Conservation (phyloP, 2,113 vertebrate genomes). For the Carettochelys insculpta region DNA sequence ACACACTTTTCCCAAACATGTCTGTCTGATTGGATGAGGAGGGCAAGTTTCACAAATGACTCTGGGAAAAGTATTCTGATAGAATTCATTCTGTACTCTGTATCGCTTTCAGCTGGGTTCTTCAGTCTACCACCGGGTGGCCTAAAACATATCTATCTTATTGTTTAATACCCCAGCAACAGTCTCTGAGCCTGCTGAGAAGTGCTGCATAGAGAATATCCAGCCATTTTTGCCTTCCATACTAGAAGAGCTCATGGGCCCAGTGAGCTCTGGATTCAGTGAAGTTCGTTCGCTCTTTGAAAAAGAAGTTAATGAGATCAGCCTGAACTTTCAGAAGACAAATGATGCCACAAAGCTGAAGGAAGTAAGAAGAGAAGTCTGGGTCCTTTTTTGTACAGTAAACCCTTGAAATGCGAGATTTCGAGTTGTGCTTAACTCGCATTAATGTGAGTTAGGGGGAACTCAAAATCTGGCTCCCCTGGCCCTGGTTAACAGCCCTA, state of each 20-base stretch:
- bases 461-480: no score
- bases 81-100: not conserved
- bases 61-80: accelerated
- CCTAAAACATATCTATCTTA: not conserved
- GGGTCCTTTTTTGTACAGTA: not conserved
- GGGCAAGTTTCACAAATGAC: not conserved
- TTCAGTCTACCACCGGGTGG: not conserved
- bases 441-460: no score
- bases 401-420: no score
- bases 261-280: constrained; percentile 87
- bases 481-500: no score
- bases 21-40: no score
- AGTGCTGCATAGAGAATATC: constrained; percentile 80
- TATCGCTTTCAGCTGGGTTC: not conserved
- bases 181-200: constrained; percentile 80
- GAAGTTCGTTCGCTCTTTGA: constrained; percentile 85
- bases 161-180: constrained; percentile 69
- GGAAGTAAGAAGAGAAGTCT: constrained; percentile 74
- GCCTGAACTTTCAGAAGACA: constrained; percentile 75
- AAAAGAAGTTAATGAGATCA: constrained; percentile 81
- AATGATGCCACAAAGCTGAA: constrained; percentile 71
- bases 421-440: no score
- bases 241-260: constrained; percentile 93
- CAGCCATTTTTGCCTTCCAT: constrained; percentile 86
- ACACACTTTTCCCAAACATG: not conserved